phyloP scores from a whole-genome alignment of 1,140 invertebrate species.

The Anoplolepis gracilipes region DNA sequence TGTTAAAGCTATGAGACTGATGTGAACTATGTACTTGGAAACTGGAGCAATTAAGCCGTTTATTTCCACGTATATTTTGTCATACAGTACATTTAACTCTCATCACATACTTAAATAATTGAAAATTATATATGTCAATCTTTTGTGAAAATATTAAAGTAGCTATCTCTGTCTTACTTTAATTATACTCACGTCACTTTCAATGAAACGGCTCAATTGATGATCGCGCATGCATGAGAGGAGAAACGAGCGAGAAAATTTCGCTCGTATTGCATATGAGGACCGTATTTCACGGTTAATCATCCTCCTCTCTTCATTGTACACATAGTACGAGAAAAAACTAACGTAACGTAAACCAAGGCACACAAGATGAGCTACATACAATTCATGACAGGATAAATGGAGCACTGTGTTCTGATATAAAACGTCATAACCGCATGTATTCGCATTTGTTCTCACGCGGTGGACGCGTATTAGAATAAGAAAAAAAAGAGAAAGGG shows the following conservation, averaged over 20 bases:
- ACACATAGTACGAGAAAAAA: slow-evolving; percentile 25
- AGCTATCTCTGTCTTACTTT: background rate
- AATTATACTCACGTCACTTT: slow-evolving; percentile 1
- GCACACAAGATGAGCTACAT: slow-evolving; percentile 57
- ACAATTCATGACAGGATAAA: slow-evolving; percentile 62
- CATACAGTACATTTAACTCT: background rate
- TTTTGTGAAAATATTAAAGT: background rate
- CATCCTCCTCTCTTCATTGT: slow-evolving; percentile 52
- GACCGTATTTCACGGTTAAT: slow-evolving; percentile 59
- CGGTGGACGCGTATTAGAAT: slow-evolving; percentile 47
- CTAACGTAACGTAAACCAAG: slow-evolving; percentile 48
- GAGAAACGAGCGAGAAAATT: slow-evolving; percentile 53
- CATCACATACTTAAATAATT: too few species aligned
- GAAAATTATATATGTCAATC: background rate
- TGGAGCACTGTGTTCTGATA: slow-evolving; percentile 62
- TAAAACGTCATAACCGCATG: slow-evolving; percentile 58
- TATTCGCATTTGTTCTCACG: slow-evolving; percentile 57
- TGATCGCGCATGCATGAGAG: slow-evolving; percentile 68
- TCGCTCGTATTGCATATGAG: slow-evolving; percentile 61
- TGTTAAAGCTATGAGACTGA: background rate
- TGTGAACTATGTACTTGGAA: background rate
- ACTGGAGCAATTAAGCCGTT: slow-evolving; percentile 22
- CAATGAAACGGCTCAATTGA: slow-evolving; percentile 52
- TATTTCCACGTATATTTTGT: background rate
- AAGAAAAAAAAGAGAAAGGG: slow-evolving; percentile 51